A percentile compares a stretch with the other conserved stretches of the same genome.
These are phyloP conservation scores for Rhorus exstirpatorius DNA, from an alignment of 2,888 invertebrate species.

Conservation along the genomic window DNA sequence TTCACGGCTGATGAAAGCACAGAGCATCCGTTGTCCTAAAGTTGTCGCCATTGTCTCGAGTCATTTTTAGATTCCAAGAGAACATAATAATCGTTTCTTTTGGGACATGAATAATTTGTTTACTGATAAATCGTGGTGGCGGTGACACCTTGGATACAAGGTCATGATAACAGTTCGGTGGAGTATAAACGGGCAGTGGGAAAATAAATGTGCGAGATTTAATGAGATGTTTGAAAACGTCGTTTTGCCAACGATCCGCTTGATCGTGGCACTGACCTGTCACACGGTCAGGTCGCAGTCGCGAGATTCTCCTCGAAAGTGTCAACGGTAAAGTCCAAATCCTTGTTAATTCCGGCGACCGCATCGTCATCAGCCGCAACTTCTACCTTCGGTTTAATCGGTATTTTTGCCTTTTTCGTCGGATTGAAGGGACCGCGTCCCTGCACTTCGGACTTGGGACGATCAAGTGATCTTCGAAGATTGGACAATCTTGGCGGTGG, in stretches of 20 bases:
- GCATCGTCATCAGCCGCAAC: too few species aligned
- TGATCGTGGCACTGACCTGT: conserved; percentile 34
- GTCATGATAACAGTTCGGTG: too few species aligned
- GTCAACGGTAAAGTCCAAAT: conserved; percentile 81
- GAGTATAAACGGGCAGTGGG: neutral
- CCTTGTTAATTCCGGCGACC: conserved; percentile 66
- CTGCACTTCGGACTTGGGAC: conserved; percentile 17
- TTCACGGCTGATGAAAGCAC: neutral
- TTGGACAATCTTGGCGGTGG: conserved; percentile 42
- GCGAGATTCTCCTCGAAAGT: conserved; percentile 81
- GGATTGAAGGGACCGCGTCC: conserved; percentile 14
- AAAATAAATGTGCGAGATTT: conserved; percentile 27
- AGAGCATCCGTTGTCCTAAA: neutral
- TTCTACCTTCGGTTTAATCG: too few species aligned
- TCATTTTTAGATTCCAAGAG: too few species aligned
- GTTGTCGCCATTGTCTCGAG: neutral
- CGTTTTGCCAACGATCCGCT: conserved; percentile 15
- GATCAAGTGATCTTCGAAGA: conserved; percentile 20
- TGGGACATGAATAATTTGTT: neutral
- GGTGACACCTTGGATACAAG: too few species aligned
- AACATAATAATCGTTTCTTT: neutral
- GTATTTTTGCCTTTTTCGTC: conserved; percentile 29
- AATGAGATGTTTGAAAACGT: conserved; percentile 25
- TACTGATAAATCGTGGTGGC: too few species aligned
- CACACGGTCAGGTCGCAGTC: conserved; percentile 54